phyloP scores from a whole-genome alignment of 2,888 invertebrate genomes.

The Reticulitermes lucifugus region DNA sequence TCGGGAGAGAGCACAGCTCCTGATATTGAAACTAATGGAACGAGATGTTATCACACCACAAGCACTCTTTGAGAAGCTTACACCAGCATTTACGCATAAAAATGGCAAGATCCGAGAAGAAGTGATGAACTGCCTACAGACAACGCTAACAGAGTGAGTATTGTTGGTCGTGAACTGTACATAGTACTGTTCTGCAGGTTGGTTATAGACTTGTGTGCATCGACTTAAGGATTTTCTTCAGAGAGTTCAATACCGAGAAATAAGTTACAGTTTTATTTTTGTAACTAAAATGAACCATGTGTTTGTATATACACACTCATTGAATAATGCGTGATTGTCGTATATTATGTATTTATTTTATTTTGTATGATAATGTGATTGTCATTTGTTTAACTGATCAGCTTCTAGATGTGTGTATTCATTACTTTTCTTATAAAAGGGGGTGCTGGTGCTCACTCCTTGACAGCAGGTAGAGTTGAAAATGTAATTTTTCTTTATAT shows the following conservation, averaged over 20 bases:
- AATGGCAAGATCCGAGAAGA: slow-evolving; percentile 94
- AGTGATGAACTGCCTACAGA: slow-evolving; percentile 83
- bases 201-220: background rate
- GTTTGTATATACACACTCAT: too few relatives aligned
- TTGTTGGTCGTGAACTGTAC: too few relatives aligned
- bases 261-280: background rate
- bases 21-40: slow-evolving; percentile 80
- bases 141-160: slow-evolving; percentile 84
- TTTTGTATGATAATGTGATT: background rate
- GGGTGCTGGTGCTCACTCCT: too few relatives aligned
- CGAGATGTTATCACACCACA: slow-evolving; percentile 77
- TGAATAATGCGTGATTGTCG: too few relatives aligned
- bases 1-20: slow-evolving; percentile 79
- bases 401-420: background rate
- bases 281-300: background rate
- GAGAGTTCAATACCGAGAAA: background rate
- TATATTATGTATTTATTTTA: background rate
- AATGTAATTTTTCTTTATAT: too few relatives aligned
- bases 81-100: slow-evolving; percentile 84
- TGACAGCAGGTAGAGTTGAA: too few relatives aligned
- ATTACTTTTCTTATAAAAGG: too few relatives aligned
- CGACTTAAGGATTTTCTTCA: background rate
- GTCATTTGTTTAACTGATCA: background rate
- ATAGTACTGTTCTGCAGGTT: too few relatives aligned
- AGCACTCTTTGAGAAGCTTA: slow-evolving; percentile 78